phyloP scores from a whole-genome alignment of 2,888 invertebrate species.

The Sisyra nigra region DNA sequence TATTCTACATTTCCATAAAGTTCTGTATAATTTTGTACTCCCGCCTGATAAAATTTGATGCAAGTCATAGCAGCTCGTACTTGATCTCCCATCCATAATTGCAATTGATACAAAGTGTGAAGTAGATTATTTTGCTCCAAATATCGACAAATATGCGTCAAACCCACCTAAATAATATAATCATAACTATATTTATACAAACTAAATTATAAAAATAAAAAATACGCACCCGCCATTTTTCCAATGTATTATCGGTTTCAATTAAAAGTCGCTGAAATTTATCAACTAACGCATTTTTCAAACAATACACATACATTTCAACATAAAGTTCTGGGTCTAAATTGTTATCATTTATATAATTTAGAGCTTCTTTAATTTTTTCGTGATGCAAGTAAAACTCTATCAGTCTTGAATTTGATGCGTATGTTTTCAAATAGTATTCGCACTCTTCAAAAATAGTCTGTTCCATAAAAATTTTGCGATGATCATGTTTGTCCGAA shows the following conservation, averaged over 20 bases:
- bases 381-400: slow-evolving; percentile 61
- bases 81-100: slow-evolving; percentile 53
- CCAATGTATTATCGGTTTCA: slow-evolving; percentile 44
- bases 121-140: slow-evolving; percentile 50
- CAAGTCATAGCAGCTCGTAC: slow-evolving; percentile 68
- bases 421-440: slow-evolving; percentile 68
- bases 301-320: slow-evolving; percentile 53
- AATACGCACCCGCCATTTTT: slow-evolving; percentile 1
- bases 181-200: not conserved
- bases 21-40: slow-evolving; percentile 37
- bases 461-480: slow-evolving; percentile 27
- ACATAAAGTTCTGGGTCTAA: slow-evolving; percentile 55
- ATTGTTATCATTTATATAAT: slow-evolving; percentile 50
- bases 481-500: slow-evolving; percentile 11
- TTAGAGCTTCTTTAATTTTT: slow-evolving; percentile 48
- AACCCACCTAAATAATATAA: slow-evolving; percentile 4
- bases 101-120: slow-evolving; percentile 58
- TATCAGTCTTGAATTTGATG: slow-evolving; percentile 54
- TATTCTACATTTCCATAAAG: slow-evolving; percentile 33
- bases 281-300: slow-evolving; percentile 45
- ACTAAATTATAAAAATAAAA: too few relatives aligned
- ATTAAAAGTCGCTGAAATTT: slow-evolving; percentile 45
- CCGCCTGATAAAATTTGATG: slow-evolving; percentile 54
- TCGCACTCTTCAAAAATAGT: slow-evolving; percentile 61
- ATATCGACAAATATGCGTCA: slow-evolving; percentile 48